A percentile compares a stretch with the other conserved stretches of the same genome.
Conservation (phyloP, 2,888 invertebrate genomes). For the Campoplex nolae region DNA sequence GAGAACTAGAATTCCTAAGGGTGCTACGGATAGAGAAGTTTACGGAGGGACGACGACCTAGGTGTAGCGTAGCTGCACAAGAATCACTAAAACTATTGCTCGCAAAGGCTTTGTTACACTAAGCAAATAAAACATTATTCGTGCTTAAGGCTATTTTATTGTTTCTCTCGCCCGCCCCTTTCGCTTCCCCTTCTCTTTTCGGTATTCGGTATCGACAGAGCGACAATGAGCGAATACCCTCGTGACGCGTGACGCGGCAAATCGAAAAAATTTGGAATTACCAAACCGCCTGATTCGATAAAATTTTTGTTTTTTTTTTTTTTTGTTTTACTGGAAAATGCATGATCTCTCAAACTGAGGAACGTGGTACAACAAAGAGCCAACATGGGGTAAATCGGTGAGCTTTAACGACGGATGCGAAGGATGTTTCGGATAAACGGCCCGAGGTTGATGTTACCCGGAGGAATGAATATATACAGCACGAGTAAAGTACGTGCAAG, state of each 20-base stretch:
- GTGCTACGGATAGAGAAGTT: constrained; percentile 26
- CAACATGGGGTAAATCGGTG: constrained; percentile 36
- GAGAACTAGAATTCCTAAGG: constrained; percentile 16
- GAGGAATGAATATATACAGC: neutral
- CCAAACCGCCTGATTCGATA: no score
- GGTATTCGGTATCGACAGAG: no score
- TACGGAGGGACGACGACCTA: neutral
- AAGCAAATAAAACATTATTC: neutral
- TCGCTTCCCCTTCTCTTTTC: neutral
- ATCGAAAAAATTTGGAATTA: no score
- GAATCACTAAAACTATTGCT: constrained; percentile 24
- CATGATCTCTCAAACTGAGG: neutral
- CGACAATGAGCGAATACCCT: neutral
- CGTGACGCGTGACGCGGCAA: no score
- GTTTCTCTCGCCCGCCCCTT: no score
- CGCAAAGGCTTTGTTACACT: neutral
- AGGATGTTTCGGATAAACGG: constrained; percentile 72
- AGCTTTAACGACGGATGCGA: constrained; percentile 73
- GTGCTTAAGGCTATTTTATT: neutral
- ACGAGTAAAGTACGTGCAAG: neutral
- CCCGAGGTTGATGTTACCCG: constrained; percentile 35
- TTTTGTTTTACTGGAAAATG: no score
- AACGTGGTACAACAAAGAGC: neutral
- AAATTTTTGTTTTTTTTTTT: no score
- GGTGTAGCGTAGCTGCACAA: neutral